These are phyloP conservation scores for Plecotus auritus DNA, from an alignment of 2,113 vertebrate species.

Conservation along the genomic window DNA sequence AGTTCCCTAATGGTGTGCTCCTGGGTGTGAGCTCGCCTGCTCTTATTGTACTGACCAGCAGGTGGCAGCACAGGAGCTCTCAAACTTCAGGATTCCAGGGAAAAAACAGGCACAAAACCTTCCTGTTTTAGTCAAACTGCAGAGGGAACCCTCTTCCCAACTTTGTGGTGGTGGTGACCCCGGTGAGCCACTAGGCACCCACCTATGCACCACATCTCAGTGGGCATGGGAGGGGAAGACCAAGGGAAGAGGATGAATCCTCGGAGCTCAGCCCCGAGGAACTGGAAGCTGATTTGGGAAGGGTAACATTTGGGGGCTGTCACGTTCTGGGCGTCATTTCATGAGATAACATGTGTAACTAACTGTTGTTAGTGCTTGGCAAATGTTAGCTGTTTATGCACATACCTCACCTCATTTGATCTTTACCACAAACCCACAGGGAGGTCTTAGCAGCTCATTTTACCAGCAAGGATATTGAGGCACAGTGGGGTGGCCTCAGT, in stretches of 20 bases:
- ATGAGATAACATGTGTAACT: not conserved
- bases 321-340: not conserved
- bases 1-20: not conserved
- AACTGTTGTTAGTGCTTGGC: not conserved
- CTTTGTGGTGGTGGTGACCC: not conserved
- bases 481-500: not conserved
- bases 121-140: not conserved
- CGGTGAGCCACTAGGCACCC: not conserved
- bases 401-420: not conserved
- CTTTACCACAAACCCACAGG: not conserved
- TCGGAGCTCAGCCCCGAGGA: not conserved
- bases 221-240: not conserved
- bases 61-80: slow-evolving; percentile 48
- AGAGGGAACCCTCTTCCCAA: not conserved
- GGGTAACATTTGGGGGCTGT: not conserved
- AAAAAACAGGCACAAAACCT: not conserved
- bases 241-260: not conserved
- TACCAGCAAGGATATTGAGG: not conserved
- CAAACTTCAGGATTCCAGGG: not conserved
- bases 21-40: not conserved
- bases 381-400: not conserved
- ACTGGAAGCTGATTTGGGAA: not conserved
- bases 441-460: not conserved
- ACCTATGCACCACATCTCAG: too few relatives aligned
- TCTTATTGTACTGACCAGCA: not conserved